These are phyloP conservation scores for Drosophila seguyi DNA, from an alignment of 1,140 invertebrate genomes.

Conservation along the genomic window DNA sequence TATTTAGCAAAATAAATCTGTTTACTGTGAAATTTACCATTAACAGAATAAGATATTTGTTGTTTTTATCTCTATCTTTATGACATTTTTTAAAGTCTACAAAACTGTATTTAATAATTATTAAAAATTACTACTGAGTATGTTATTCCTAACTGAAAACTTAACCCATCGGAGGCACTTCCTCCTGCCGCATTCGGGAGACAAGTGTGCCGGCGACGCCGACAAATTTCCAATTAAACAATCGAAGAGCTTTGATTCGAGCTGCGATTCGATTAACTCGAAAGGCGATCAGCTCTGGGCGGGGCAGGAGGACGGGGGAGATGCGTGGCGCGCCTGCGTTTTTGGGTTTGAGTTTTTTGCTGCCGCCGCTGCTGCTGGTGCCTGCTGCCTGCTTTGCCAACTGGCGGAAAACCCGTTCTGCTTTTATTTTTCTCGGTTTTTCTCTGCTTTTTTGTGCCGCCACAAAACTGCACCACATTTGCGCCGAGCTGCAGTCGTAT, in stretches of 20 bases:
- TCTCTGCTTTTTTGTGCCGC: not conserved
- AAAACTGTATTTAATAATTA: not conserved
- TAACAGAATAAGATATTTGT: too few species aligned
- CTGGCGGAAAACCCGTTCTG: constrained; percentile 47
- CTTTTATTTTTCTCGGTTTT: constrained; percentile 10
- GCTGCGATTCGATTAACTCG: constrained; percentile 47
- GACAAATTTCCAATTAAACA: constrained; percentile 74
- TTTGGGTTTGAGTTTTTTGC: constrained; percentile 2
- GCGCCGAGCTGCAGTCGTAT: constrained; percentile 54
- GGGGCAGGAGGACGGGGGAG: constrained; percentile 7
- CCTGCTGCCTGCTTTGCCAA: constrained; percentile 61
- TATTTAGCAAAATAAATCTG: not conserved
- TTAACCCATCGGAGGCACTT: constrained; percentile 38
- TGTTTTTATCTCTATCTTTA: not conserved
- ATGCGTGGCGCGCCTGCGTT: constrained; percentile 41
- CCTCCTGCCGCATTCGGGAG: constrained; percentile 53
- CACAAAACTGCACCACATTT: constrained; percentile 53
- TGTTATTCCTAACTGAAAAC: not conserved
- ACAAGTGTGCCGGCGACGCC: constrained; percentile 17
- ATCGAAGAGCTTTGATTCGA: constrained; percentile 27
- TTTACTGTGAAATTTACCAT: not conserved
- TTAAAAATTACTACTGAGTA: not conserved
- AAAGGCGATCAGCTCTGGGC: constrained; percentile 45
- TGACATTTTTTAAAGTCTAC: not conserved
- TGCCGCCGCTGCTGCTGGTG: too few species aligned